phyloP scores from a whole-genome alignment of 2,113 vertebrate species.

The Ovibos moschatus region DNA sequence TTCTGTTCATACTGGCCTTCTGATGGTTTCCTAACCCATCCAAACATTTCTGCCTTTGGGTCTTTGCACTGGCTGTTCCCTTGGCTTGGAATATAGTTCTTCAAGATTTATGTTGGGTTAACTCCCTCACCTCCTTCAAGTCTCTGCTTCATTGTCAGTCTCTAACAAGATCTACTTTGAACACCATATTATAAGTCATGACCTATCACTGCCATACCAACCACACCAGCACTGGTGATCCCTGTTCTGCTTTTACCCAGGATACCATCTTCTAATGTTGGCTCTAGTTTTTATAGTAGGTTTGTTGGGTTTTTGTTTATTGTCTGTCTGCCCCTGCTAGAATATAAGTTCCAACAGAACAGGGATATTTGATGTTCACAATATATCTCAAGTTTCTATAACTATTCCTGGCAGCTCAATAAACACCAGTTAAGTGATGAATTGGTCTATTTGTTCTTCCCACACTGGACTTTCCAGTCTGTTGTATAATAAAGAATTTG shows the following conservation, averaged over 20 bases:
- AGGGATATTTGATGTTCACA: not conserved
- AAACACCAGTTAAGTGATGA: not conserved
- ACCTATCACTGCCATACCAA: not conserved
- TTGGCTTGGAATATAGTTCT: not conserved
- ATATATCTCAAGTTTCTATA: not conserved
- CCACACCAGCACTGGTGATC: not conserved
- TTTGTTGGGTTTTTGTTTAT: not conserved
- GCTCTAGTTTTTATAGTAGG: not conserved
- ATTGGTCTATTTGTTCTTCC: not conserved
- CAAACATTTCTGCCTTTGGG: not conserved
- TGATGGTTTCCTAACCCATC: not conserved
- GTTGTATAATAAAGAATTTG: not conserved
- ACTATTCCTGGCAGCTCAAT: not conserved
- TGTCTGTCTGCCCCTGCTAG: not conserved
- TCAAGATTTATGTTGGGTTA: not conserved
- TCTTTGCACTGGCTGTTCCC: not conserved
- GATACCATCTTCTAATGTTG: not conserved
- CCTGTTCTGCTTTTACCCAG: not conserved
- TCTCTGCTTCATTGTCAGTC: not conserved
- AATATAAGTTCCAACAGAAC: not conserved
- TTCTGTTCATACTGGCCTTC: not conserved
- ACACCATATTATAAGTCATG: not conserved
- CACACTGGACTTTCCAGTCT: not conserved
- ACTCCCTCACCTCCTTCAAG: not conserved
- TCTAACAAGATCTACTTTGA: not conserved